Conservation (phyloP, 2,888 invertebrate genomes). For the Hylaea fasciaria region DNA sequence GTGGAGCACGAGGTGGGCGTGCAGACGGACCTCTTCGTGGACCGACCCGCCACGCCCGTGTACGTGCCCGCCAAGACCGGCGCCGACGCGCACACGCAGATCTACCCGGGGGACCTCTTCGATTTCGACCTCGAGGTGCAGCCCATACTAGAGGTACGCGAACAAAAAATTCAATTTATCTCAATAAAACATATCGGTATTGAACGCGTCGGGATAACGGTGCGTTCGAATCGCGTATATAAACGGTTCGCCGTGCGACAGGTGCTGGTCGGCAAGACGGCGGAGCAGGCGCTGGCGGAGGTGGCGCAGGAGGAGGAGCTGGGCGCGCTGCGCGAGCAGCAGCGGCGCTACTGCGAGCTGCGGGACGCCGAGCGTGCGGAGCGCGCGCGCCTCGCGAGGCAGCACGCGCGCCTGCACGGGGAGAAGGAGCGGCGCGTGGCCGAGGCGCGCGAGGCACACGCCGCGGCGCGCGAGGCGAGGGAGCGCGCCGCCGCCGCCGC, state of each 20-base stretch:
- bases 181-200: no score
- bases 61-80: conserved; percentile 93
- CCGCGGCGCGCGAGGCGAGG: conserved; percentile 89
- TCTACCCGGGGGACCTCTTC: conserved; percentile 95
- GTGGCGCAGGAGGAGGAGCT: conserved; percentile 97
- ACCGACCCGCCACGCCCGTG: conserved; percentile 91
- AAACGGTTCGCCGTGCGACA: conserved; percentile 88
- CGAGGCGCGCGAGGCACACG: conserved; percentile 87
- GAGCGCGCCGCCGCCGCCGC: conserved; percentile 93
- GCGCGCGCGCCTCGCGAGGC: conserved; percentile 92
- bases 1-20: conserved; percentile 91
- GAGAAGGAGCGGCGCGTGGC: conserved; percentile 87
- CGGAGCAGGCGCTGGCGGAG: conserved; percentile 95
- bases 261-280: conserved; percentile 94
- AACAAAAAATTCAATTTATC: no score
- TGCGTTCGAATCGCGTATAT: no score
- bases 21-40: conserved; percentile 94
- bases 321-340: conserved; percentile 91
- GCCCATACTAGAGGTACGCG: conserved; percentile 89
- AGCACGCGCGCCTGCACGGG: conserved; percentile 84
- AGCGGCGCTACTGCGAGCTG: conserved; percentile 86
- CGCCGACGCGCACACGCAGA: conserved; percentile 93
- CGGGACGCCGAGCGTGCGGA: conserved; percentile 94
- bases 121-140: conserved; percentile 96
- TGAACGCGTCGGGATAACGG: no score